A percentile compares a stretch with the other conserved stretches of the same genome.
These are phyloP conservation scores for Drosophila flavopinicola DNA, from an alignment of 2,888 invertebrate genomes.

Conservation along the genomic window DNA sequence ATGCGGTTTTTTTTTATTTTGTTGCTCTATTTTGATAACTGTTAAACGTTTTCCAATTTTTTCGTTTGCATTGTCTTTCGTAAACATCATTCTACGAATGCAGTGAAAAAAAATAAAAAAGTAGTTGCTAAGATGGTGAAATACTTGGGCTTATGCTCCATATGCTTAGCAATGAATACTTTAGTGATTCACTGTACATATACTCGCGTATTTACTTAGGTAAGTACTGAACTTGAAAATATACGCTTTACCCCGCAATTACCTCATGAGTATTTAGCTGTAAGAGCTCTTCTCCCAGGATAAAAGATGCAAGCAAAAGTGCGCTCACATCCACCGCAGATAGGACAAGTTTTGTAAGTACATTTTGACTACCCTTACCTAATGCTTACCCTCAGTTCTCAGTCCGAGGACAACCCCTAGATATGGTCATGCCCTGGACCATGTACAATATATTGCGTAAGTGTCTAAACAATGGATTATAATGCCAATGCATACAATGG, in stretches of 20 bases:
- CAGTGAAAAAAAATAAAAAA: no score
- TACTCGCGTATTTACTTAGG: constrained; percentile 48
- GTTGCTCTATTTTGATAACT: no score
- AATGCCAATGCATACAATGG: constrained; percentile 40
- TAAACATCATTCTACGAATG: no score
- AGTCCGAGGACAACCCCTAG: constrained; percentile 23
- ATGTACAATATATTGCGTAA: constrained; percentile 69
- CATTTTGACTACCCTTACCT: constrained; percentile 41
- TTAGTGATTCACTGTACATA: no score
- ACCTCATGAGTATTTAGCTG: constrained; percentile 45
- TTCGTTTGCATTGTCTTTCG: no score
- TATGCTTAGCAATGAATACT: no score
- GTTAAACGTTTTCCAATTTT: no score
- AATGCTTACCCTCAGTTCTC: constrained; percentile 26
- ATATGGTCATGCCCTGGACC: constrained; percentile 39
- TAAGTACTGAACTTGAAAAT: constrained; percentile 56
- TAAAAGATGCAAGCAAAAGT: constrained; percentile 14
- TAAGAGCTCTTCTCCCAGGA: constrained; percentile 35
- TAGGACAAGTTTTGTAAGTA: constrained; percentile 16
- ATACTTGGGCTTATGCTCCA: no score
- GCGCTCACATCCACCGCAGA: constrained; percentile 24
- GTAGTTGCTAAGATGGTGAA: no score
- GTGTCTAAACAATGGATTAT: constrained; percentile 71
- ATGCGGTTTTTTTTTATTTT: no score
- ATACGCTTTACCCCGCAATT: constrained; percentile 59